Percentiles rank a stretch among this genome's conserved stretches.
phyloP scores from a whole-genome alignment of 1,140 invertebrate species.

The honey bee (Apis mellifera) region DNA sequence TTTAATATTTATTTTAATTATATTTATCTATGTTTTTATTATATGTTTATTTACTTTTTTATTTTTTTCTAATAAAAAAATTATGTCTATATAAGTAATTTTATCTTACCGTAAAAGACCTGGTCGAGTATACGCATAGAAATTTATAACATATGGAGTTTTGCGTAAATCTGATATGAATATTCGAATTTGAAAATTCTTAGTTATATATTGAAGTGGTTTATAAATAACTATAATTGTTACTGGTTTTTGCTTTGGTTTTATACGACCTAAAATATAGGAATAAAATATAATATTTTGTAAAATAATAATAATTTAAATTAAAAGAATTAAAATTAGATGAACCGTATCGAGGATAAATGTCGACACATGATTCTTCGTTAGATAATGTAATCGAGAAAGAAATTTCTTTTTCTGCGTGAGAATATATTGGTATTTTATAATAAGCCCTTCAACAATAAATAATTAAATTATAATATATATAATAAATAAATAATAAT shows the following conservation, averaged over 20 bases:
- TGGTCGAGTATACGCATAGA: constrained; percentile 31
- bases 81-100: neutral
- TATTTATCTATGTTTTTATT: neutral
- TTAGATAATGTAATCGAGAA: constrained; percentile 10
- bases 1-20: neutral
- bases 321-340: neutral
- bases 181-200: constrained; percentile 39
- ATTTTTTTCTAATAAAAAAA: neutral
- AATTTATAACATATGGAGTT: constrained; percentile 20
- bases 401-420: constrained; percentile 10
- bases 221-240: constrained; percentile 28
- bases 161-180: constrained; percentile 35
- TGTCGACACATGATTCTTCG: constrained; percentile 9
- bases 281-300: neutral
- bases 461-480: constrained; percentile 25
- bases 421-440: constrained; percentile 24
- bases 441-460: constrained; percentile 8
- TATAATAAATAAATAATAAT: too few species aligned
- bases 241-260: neutral
- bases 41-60: too few species aligned
- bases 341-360: constrained; percentile 35
- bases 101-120: constrained; percentile 40
- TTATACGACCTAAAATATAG: neutral
- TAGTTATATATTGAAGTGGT: constrained; percentile 27
- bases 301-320: neutral